Percentiles rank a stretch among this genome's conserved stretches.
phyloP scores from a whole-genome alignment of 2,113 vertebrate species.

The Syngnathoides biaculeatus region DNA sequence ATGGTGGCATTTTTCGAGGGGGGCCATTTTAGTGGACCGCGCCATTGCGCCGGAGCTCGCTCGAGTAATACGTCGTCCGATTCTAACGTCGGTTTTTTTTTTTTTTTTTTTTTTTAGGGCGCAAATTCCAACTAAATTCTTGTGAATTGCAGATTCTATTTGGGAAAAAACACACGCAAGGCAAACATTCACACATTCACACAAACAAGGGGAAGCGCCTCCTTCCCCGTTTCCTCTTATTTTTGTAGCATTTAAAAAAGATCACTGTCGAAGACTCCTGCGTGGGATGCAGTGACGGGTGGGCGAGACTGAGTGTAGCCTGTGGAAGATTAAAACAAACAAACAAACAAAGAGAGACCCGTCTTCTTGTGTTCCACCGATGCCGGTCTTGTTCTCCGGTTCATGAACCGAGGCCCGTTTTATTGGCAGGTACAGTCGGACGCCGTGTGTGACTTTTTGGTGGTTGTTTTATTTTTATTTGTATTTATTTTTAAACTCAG shows the following conservation, averaged over 20 bases:
- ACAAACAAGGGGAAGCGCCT: constrained; percentile 59
- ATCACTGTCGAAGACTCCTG: constrained; percentile 73
- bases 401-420: constrained; percentile 41
- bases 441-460: constrained; percentile 66
- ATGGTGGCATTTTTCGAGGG: background rate
- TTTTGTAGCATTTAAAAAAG: constrained; percentile 78
- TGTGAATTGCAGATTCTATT: background rate
- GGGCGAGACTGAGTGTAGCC: constrained; percentile 47
- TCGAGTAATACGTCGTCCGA: background rate
- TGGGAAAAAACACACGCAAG: constrained; percentile 10
- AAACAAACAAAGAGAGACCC: constrained; percentile 36
- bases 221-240: constrained; percentile 72
- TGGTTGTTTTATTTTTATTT: constrained; percentile 45
- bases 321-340: constrained; percentile 57
- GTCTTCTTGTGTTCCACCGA: constrained; percentile 68
- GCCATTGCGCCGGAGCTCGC: background rate
- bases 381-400: constrained; percentile 62
- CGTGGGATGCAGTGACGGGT: constrained; percentile 65
- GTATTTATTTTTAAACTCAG: constrained; percentile 34
- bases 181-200: constrained; percentile 42
- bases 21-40: background rate
- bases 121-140: constrained; percentile 5
- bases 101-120: too few species aligned
- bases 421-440: constrained; percentile 62
- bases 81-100: background rate